Percentiles rank a stretch among this genome's conserved stretches.
phyloP scores from a whole-genome alignment of 2,113 vertebrate genomes.

The Neodon shergylaensis region DNA sequence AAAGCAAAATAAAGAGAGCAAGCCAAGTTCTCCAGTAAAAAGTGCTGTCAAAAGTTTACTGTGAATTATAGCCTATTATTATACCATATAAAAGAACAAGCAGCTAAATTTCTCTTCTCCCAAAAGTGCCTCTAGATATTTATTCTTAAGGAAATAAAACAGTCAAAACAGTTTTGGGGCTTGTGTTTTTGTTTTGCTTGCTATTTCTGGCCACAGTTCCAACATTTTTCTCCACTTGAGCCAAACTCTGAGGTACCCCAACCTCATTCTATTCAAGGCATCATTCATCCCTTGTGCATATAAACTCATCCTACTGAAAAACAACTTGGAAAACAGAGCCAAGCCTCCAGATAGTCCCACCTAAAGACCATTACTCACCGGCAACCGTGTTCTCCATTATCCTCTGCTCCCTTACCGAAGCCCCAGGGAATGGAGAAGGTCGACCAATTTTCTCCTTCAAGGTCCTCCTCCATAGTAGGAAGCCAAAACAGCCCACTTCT shows the following conservation, averaged over 20 bases:
- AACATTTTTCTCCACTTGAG: constrained; percentile 25
- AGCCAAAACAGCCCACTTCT: constrained; percentile 70
- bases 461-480: constrained; percentile 84
- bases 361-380: constrained; percentile 84
- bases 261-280: constrained; percentile 48
- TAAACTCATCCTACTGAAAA: background rate
- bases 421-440: constrained; percentile 83
- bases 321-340: background rate
- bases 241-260: constrained; percentile 49
- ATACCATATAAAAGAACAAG: constrained; percentile 20
- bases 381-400: constrained; percentile 83
- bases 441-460: constrained; percentile 79
- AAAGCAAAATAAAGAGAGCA: constrained; percentile 56
- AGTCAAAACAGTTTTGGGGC: background rate
- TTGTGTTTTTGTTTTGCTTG: constrained; percentile 40
- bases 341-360: background rate
- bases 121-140: constrained; percentile 52
- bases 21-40: constrained; percentile 55
- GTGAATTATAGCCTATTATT: constrained; percentile 46
- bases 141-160: constrained; percentile 53
- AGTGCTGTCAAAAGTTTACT: constrained; percentile 55
- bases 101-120: constrained; percentile 51
- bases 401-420: constrained; percentile 72
- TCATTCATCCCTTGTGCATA: constrained; percentile 27
- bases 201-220: background rate